phyloP scores from a whole-genome alignment of 2,113 vertebrate species.

The Rhinopomastus cyanomelas region DNA sequence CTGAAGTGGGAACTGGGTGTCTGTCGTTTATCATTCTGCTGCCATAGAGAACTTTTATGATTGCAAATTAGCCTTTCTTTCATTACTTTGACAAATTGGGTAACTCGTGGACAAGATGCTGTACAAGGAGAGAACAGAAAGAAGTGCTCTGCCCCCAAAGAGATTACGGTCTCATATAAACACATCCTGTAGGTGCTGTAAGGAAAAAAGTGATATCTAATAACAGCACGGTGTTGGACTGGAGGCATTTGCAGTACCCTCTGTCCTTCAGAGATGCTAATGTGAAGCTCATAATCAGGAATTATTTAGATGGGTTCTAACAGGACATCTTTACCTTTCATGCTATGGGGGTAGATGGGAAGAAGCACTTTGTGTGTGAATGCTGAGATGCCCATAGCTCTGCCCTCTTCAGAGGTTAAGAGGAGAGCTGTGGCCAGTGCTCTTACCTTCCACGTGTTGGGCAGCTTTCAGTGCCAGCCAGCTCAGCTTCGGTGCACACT shows the following conservation, averaged over 20 bases:
- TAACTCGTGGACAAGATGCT: neutral
- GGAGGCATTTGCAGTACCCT: rapidly evolving
- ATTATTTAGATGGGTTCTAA: neutral
- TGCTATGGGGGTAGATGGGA: neutral
- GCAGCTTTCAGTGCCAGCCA: neutral
- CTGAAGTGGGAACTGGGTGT: neutral
- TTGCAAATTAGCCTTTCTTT: constrained; percentile 9
- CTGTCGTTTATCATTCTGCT: neutral
- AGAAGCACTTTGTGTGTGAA: neutral
- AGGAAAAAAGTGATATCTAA: neutral
- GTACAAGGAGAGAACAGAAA: neutral
- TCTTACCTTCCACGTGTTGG: neutral
- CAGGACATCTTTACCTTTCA: neutral
- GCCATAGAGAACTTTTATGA: constrained; percentile 9
- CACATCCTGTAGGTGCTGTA: neutral
- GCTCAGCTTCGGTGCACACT: neutral
- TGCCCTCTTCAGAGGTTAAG: neutral
- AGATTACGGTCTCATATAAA: neutral
- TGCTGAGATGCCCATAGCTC: neutral
- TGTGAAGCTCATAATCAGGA: neutral
- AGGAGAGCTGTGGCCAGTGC: neutral
- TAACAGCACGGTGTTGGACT: neutral
- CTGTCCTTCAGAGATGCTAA: neutral
- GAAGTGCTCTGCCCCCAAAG: neutral
- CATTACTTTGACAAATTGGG: neutral